Base-by-base conservation (phyloP, 2,113 vertebrate species). In the Pseudopodoces humilis region DNA sequence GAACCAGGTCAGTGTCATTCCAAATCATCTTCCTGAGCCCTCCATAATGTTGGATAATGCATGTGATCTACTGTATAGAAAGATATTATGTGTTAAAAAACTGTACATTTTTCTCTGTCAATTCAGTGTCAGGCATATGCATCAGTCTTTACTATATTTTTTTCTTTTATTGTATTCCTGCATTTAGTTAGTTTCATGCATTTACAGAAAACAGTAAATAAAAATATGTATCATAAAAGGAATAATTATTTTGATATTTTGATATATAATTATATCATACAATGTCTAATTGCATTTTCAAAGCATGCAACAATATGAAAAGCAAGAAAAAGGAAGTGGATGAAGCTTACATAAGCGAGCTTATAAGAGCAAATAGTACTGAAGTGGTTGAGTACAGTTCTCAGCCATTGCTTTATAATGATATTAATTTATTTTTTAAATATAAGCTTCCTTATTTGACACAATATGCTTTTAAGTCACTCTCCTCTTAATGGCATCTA, bases 1-100 rank as follows among this genome's bases (percentile, higher is more conserved):
- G 91, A 96, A 95, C 70, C 59, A 91, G 95, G 94, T 96, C 92
- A 90, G 0, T 90, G 93, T 87, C 94, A 88, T 77, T 91, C 63
- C 68, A 59, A 44, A 92, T 96, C 67, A 85, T 87, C 84, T 91
- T 94, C 87, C 37, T 79, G 69, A 67, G 65, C 75, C 44, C 30
- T 92, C 78, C 46, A 28, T 75, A 89, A 77, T 60, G 46, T 58
- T 89, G 49, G 63, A 68, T 92, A 92, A 91, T 62, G 55, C 71
- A 62, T 74, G 31, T 18, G 31, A 80, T 43, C 35, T n/a, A 47
- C 49, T 69, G 15, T 47, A 35, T 68, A 59, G 35, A 65, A 91
- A 88, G 55, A 80, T 37, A 65, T 1, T 52, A 6, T 18, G 1
- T 83, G 59, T 92, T 94, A 59, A 85, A 83, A 79, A 56, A 43